Base-by-base conservation (phyloP, 2,797 vertebrate species). In the Periophthalmus magnuspinnatus region DNA sequence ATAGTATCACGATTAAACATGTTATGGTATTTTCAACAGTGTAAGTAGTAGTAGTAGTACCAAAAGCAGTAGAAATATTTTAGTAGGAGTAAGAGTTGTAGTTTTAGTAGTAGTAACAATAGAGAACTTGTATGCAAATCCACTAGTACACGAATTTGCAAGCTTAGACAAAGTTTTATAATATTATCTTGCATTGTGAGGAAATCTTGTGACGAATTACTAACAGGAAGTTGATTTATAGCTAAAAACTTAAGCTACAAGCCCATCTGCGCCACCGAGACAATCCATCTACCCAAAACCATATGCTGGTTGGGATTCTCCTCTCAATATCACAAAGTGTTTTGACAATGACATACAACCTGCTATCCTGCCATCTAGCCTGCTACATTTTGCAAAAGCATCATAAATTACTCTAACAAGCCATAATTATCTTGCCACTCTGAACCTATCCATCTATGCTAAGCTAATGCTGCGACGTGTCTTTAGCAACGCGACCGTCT, bases 381-480 rank as follows among this genome's bases (percentile, higher is more conserved):
- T 22, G 28, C 64, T 11, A 57, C 61, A 48, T 68, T 71, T 75
- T 69, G 64, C 54, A 69, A 32, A n/a, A 24, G 60, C 5, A 17
- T 67, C 50, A 70, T 74, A 74, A 76, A 78, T 79, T 52, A 63
- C 56, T 38, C 62, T 72, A 83, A 84, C 67, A 68, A 80, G 68
- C 58, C 68, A 68, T 82, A 83, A 84, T 81, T 80, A 75, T 24
- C 1, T 45, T 6, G 28, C 17, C 52, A 59, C 34, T 79, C 62
- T n/a, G 47, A 57, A 50, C 54, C 65, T 60, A 77, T 77, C 75
- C 64, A 55, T 81, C 72, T 66, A n/a, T 32, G 21, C 62, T 56
- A 60, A 14, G 1, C 67, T 59, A 76, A 74, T 81, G 59, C 68
- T 67, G 58, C 38, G 56, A 78, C 59, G 57, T 57, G 68, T 62